Evolutionary conservation across 2,888 invertebrate species (phyloP).

Genomic region (Linnaemya vulpina): DNA sequence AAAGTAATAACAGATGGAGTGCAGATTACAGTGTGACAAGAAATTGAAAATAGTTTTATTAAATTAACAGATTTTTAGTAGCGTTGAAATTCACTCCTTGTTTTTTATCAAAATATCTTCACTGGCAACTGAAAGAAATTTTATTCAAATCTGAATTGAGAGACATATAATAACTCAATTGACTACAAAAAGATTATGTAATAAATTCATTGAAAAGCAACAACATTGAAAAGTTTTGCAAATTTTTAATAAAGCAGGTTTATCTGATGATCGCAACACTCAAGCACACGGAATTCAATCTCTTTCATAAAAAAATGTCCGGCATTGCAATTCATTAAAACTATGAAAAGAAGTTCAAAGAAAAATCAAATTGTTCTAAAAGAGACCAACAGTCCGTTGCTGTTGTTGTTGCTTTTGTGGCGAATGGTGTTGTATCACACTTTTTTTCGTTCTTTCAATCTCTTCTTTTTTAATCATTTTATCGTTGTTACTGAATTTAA

Average conservation of each 20-base stretch:
- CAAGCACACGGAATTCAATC: not conserved
- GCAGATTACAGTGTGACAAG: conserved; percentile 17
- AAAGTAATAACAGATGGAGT: conserved; percentile 11
- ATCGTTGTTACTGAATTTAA: conserved; percentile 4
- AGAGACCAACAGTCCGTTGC: not conserved
- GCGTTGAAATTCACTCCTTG: too few species aligned
- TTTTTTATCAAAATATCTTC: too few species aligned
- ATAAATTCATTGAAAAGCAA: conserved; percentile 1
- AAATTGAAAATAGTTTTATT: not conserved
- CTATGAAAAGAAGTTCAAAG: not conserved
- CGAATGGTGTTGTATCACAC: not conserved
- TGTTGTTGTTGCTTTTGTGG: not conserved
- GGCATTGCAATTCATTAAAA: not conserved
- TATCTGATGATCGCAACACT: conserved; percentile 40
- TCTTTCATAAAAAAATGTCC: not conserved
- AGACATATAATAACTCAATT: not conserved
- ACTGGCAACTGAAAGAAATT: too few species aligned
- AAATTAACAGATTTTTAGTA: too few species aligned
- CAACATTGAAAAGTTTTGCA: conserved; percentile 6
- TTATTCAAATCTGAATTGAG: not conserved
- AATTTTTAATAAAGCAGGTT: conserved; percentile 28
- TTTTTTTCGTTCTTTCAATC: conserved; percentile 3
- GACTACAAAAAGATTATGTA: not conserved
- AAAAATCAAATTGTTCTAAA: not conserved
- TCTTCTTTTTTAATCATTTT: not conserved